These are phyloP conservation scores for Phymorhynchus buccinoides DNA, from an alignment of 1,140 invertebrate species.

Conservation along the genomic window DNA sequence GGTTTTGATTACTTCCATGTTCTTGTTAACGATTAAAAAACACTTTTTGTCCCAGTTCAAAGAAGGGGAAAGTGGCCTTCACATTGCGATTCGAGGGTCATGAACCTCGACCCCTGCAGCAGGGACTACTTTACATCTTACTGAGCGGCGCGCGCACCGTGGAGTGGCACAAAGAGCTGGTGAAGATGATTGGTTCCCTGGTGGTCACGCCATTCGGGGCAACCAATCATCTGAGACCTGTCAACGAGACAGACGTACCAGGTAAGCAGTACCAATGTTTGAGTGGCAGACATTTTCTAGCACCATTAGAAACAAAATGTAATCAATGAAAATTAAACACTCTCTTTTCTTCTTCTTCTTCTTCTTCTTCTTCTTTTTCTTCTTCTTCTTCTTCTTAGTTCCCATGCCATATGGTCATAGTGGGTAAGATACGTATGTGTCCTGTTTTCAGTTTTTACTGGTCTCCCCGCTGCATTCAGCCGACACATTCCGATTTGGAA, in stretches of 20 bases:
- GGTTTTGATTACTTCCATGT: too few species aligned
- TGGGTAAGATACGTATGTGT: too few species aligned
- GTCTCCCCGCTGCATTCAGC: too few species aligned
- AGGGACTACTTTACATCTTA: slow-evolving; percentile 30
- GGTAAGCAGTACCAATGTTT: neutral
- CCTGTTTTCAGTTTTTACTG: too few species aligned
- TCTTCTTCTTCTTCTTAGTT: too few species aligned
- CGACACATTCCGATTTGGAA: too few species aligned
- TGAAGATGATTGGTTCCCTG: slow-evolving; percentile 39
- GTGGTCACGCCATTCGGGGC: slow-evolving; percentile 29
- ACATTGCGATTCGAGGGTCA: slow-evolving; percentile 26
- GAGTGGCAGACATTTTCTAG: neutral
- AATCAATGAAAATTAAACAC: too few species aligned
- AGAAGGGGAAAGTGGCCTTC: slow-evolving; percentile 28
- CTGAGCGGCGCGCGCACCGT: slow-evolving; percentile 17
- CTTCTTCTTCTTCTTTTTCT: too few species aligned
- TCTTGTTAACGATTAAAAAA: too few species aligned
- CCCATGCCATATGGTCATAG: too few species aligned
- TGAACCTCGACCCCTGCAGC: slow-evolving; percentile 34
- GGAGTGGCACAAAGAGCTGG: slow-evolving; percentile 1
- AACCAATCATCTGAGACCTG: slow-evolving; percentile 27
- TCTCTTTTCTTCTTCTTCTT: too few species aligned
- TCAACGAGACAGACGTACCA: neutral
- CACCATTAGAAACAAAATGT: too few species aligned
- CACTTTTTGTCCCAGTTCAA: neutral